Evolutionary conservation across 35 echinoderm and acorn worm genomes (phyloP), one percentile per base, ranked within the genome.

Genomic region (Ophiothrix spiculata): DNA sequence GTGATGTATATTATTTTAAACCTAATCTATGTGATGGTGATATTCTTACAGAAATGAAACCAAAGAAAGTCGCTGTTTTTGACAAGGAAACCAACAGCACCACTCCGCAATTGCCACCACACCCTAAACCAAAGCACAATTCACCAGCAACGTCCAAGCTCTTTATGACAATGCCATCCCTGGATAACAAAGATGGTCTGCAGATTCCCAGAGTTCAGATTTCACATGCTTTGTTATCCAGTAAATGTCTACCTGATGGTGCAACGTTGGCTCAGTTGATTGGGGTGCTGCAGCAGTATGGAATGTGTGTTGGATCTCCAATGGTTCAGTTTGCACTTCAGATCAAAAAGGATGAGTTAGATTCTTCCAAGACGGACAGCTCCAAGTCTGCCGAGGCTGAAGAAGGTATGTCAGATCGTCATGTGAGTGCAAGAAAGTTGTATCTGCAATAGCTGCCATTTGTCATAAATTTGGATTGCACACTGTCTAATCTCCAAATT

Each of bases 261-360:
- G 54, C 94, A 63, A 91, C 95, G 10, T 35, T 98, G 33, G 95
- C 88, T 29, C 95, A 98, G 74, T 38, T 91, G n/a, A 74, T 98
- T 21, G 84, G 75, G 29, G 86, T 93, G 31, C 82, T 98, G 75
- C 85, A 87, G 56, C 38, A 87, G 2, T 81, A 86, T 40, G 95
- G 95, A 16, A 69, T 98, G 69, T 80, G 86, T 33, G 75, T 77
- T 21, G 95, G 92, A 38, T 86, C 56, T n/a, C 89, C 95, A 32
- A 86, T 79, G 3, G 49, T 98, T 14, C 63, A 93, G 81, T 87
- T 95, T 81, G 79, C 78, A 23, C 49, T 98, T 23, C 88, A 90
- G 37, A 77, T 95, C 73, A 81, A 77, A 56, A 88, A 81, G 39
- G 81, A 60, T 1, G 83, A 85, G 34, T 33, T 84, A 14, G 84